Evolutionary conservation across 2,113 vertebrate genomes (phyloP), one percentile per base, ranked within the genome.

Genomic region (Indicator maculatus): DNA sequence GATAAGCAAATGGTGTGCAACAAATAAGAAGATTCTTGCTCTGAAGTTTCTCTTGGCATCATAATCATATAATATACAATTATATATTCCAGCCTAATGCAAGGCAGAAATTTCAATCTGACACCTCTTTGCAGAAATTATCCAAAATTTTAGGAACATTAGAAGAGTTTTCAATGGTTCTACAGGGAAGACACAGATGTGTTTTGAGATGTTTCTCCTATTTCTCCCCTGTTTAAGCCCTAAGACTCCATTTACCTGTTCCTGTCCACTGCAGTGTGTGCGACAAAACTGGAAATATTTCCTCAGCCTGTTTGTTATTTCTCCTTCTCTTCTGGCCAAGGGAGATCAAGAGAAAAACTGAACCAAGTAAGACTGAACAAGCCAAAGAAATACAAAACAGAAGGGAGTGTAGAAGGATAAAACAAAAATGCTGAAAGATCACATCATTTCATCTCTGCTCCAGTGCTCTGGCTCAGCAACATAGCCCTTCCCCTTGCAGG

Each of bases 11-110:
- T 70, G 60, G 59, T 16, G 8, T 90, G 66, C 77, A 87, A 70
- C 81, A 92, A 95, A 93, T 76, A 82, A 81, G 92, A 88, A 90
- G 16, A 44, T 27, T 84, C 67, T 89, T 87, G 39, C 53, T 78
- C 77, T 63, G 74, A 81, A 82, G 39, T 79, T 76, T 92, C 50
- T 84, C 77, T 73, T 70, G 77, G 83, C 6, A 31, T 44, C 16
- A 26, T 45, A 72, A 90, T 78, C 31, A 55, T 78, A 58, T 53
- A 86, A 86, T 61, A 75, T 16, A 28, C 38, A 60, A 56, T 90
- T 86, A 61, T 5, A 50, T 64, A 65, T 71, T 88, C 64, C 26
- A 75, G 44, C 28, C n/a, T 72, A 72, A 86, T 36, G 39, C 53
- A 44, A 82, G 53, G 74, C 66, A 90, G 59, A 86, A 90, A 84